Evolutionary conservation across 2,113 vertebrate species (phyloP).

Genomic region (Dasypus novemcinctus): DNA sequence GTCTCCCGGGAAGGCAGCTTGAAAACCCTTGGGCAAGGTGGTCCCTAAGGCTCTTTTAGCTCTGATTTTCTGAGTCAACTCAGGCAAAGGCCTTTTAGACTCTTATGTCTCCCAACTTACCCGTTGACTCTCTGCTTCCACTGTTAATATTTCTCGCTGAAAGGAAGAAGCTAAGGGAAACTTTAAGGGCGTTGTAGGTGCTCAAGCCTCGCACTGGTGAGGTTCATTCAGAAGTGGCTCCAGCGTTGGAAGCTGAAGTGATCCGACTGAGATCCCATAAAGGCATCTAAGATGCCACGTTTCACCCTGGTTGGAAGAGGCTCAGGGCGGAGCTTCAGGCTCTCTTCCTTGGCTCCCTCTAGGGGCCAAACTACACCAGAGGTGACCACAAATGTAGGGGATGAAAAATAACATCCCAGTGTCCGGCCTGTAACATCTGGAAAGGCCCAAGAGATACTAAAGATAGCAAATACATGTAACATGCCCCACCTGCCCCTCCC

Average conservation of each 20-base stretch:
- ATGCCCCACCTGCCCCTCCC: background rate
- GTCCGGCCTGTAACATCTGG: background rate
- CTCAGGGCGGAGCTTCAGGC: slow-evolving; percentile 66
- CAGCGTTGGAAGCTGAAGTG: slow-evolving; percentile 34
- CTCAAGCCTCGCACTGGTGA: background rate
- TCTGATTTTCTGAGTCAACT: background rate
- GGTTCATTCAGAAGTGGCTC: background rate
- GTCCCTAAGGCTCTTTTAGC: background rate
- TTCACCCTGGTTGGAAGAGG: slow-evolving; percentile 1
- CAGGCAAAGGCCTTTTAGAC: background rate
- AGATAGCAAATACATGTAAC: background rate
- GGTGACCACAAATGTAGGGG: slow-evolving; percentile 37
- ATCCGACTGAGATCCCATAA: slow-evolving; percentile 56
- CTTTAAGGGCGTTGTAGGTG: fast-evolving
- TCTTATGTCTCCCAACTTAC: background rate
- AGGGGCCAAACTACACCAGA: background rate
- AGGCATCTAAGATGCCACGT: slow-evolving; percentile 78
- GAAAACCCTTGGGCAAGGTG: background rate
- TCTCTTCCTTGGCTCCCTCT: slow-evolving; percentile 63
- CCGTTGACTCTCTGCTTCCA: background rate
- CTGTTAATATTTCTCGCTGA: background rate
- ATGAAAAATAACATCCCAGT: slow-evolving; percentile 14
- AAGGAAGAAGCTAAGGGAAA: background rate
- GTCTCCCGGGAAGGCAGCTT: background rate
- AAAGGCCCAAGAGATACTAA: background rate